Percentiles rank a stretch among this genome's conserved stretches.
Conservation (phyloP, 1,140 invertebrate species). For the Megalonaias nervosa region DNA sequence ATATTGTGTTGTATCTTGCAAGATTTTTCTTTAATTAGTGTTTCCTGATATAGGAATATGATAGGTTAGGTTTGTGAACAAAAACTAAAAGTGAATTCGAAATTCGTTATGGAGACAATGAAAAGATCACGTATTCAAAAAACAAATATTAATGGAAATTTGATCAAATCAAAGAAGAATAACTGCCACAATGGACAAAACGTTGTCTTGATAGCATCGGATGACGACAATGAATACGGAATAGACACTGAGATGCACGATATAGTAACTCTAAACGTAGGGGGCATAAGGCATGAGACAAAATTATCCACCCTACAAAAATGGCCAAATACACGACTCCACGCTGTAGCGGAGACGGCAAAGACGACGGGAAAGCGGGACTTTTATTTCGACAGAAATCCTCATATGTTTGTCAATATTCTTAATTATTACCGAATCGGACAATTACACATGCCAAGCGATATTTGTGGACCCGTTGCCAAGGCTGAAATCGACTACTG, state of each 20-base stretch:
- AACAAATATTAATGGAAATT: no score
- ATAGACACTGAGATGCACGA: slow-evolving; percentile 15
- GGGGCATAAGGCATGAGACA: slow-evolving; percentile 32
- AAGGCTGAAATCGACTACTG: slow-evolving; percentile 98
- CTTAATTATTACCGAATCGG: slow-evolving; percentile 98
- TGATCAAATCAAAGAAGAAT: no score
- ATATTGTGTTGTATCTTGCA: no score
- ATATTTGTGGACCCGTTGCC: slow-evolving; percentile 97
- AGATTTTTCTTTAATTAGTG: no score
- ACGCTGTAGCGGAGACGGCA: slow-evolving; percentile 25
- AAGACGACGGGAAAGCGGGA: slow-evolving; percentile 73
- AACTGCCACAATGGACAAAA: no score
- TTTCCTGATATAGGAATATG: no score
- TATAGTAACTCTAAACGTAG: slow-evolving; percentile 30
- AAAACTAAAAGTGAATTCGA: no score
- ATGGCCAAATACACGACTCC: slow-evolving; percentile 24
- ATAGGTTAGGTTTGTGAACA: no score
- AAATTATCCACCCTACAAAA: slow-evolving; percentile 25
- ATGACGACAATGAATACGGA: neutral
- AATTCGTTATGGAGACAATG: no score
- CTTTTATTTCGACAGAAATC: slow-evolving; percentile 99
- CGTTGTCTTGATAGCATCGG: no score
- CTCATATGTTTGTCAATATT: slow-evolving; percentile 98
- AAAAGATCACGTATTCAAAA: no score
- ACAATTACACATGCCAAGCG: slow-evolving; percentile 97